These are phyloP conservation scores for Aptenodytes forsteri DNA, from an alignment of 2,113 vertebrate genomes.

Conservation along the genomic window DNA sequence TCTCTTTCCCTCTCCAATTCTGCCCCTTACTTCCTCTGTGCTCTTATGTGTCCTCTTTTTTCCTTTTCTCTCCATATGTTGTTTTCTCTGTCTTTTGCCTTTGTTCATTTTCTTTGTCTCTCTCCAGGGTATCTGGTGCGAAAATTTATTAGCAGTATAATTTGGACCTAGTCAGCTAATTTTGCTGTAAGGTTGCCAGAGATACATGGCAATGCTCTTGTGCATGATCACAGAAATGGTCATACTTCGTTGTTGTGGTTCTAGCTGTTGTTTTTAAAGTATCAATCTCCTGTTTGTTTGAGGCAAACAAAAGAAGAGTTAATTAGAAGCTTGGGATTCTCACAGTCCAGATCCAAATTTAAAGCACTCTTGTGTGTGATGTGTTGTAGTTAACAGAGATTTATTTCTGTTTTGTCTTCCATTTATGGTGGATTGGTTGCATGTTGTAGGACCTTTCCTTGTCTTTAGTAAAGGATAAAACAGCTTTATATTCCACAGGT, in stretches of 20 bases:
- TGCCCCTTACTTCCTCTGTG: neutral
- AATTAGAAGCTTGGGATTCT: neutral
- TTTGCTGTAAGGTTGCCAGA: neutral
- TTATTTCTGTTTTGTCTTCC: neutral
- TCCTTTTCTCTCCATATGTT: neutral
- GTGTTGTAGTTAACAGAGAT: neutral
- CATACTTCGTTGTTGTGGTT: neutral
- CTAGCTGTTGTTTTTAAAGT: neutral
- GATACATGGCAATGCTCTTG: neutral
- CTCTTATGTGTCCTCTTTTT: neutral
- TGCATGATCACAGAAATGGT: neutral
- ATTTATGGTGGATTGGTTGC: neutral
- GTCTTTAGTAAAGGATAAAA: neutral
- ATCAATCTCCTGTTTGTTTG: neutral
- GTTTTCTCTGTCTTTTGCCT: neutral
- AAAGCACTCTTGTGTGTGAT: neutral
- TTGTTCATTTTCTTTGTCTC: neutral
- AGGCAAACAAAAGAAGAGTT: neutral
- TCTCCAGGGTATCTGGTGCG: neutral
- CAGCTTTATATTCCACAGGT: fast-evolving
- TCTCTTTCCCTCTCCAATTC: neutral
- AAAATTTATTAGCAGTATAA: neutral
- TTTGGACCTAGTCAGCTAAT: neutral
- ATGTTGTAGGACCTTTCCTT: neutral
- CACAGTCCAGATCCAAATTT: neutral